Conservation (phyloP, 2,113 vertebrate species). For the Clarias batrachus region DNA sequence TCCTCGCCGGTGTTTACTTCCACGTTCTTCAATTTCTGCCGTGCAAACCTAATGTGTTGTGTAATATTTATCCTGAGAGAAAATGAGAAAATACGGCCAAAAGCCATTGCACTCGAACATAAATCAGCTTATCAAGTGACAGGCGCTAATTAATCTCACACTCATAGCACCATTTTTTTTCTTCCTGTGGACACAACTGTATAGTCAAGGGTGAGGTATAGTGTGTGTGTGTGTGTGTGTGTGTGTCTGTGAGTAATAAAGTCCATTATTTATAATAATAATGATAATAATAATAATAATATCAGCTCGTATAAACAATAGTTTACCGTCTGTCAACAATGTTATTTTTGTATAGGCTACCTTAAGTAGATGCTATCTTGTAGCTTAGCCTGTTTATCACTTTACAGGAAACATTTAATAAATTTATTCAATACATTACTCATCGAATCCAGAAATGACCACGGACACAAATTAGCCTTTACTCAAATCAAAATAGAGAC, state of each 20-base stretch:
- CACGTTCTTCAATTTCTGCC: slow-evolving; percentile 60
- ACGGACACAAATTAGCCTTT: not conserved
- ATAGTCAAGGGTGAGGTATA: not conserved
- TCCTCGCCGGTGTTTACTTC: slow-evolving; percentile 41
- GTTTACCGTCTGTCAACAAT: not conserved
- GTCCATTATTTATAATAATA: not conserved
- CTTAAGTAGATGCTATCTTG: not conserved
- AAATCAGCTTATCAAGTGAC: slow-evolving; percentile 58
- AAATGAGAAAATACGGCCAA: slow-evolving; percentile 23
- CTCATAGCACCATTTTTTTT: slow-evolving; percentile 35
- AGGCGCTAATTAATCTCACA: slow-evolving; percentile 60
- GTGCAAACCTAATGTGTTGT: slow-evolving; percentile 46
- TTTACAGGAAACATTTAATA: not conserved
- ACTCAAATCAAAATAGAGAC: too few relatives aligned
- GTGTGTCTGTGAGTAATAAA: not conserved
- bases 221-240: not conserved
- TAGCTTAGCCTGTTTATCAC: not conserved
- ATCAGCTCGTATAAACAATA: not conserved
- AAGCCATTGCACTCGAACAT: slow-evolving; percentile 45
- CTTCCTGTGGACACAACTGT: not conserved
- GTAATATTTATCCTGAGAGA: slow-evolving; percentile 60
- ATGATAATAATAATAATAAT: too few relatives aligned
- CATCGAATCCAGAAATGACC: not conserved
- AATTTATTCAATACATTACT: too few relatives aligned
- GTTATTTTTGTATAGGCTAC: not conserved